Conservation (phyloP, 2,113 vertebrate species). For the Scortum barcoo region DNA sequence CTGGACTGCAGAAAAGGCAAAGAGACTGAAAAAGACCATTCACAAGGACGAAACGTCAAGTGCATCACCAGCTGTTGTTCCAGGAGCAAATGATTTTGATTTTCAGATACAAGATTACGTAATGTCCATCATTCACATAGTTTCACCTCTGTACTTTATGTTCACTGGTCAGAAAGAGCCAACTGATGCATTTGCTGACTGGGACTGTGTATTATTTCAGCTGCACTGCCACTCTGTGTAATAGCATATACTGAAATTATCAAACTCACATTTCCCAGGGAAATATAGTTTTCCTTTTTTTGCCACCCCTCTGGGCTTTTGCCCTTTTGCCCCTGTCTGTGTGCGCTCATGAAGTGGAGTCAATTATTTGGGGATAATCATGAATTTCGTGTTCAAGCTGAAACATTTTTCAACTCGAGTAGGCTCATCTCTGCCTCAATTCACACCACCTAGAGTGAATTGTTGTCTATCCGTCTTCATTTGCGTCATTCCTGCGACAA, state of each 20-base stretch:
- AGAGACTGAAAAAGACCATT: constrained; percentile 1
- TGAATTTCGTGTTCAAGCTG: background rate
- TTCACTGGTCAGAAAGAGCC: background rate
- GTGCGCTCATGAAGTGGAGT: background rate
- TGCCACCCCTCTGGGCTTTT: background rate
- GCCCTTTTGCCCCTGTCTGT: background rate
- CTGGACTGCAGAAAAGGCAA: background rate
- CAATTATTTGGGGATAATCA: background rate
- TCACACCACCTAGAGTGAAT: background rate
- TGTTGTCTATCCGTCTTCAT: background rate
- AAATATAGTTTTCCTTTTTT: background rate
- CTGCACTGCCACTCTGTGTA: background rate
- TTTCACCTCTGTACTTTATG: background rate
- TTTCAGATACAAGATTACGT: background rate
- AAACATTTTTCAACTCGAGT: background rate
- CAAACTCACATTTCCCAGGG: background rate
- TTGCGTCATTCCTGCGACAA: constrained; percentile 11
- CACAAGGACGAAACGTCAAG: background rate
- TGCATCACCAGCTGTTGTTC: background rate
- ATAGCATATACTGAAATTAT: background rate
- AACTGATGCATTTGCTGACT: background rate
- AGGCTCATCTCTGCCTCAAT: background rate
- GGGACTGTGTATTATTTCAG: too few relatives aligned
- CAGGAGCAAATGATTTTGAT: background rate
- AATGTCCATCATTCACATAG: background rate